A percentile compares a stretch with the other conserved stretches of the same genome.
These are phyloP conservation scores for Campoplex capitator DNA, from an alignment of 2,888 invertebrate species.

Conservation along the genomic window DNA sequence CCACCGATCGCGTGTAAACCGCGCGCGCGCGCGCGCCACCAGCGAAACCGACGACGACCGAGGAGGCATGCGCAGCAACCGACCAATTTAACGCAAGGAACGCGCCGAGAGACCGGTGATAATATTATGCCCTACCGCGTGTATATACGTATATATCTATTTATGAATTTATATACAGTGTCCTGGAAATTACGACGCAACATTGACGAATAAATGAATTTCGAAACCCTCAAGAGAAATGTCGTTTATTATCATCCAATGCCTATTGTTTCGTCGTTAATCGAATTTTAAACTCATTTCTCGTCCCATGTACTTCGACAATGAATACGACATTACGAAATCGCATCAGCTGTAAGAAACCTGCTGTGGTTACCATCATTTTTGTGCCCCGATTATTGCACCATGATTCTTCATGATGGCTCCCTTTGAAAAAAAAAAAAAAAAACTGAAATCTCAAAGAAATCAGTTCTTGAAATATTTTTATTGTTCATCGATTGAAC, in stretches of 20 bases:
- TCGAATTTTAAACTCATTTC: neutral
- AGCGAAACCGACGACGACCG: constrained; percentile 41
- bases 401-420: too few relatives aligned
- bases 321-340: too few relatives aligned
- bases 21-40: constrained; percentile 25
- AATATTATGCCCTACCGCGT: constrained; percentile 25
- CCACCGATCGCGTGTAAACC: constrained; percentile 63
- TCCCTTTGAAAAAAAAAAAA: too few relatives aligned
- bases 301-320: too few relatives aligned
- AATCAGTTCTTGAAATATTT: too few relatives aligned
- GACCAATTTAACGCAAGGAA: constrained; percentile 57
- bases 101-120: constrained; percentile 49
- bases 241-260: neutral
- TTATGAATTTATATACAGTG: neutral
- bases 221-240: neutral
- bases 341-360: too few relatives aligned
- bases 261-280: neutral
- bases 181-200: neutral
- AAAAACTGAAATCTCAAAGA: too few relatives aligned
- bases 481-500: neutral
- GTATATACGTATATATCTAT: neutral
- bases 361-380: too few relatives aligned
- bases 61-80: constrained; percentile 60
- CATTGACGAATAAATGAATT: neutral
- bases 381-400: too few relatives aligned